Evolutionary conservation across 2,113 vertebrate genomes (phyloP).

Genomic region (Austrofundulus limnaeus): DNA sequence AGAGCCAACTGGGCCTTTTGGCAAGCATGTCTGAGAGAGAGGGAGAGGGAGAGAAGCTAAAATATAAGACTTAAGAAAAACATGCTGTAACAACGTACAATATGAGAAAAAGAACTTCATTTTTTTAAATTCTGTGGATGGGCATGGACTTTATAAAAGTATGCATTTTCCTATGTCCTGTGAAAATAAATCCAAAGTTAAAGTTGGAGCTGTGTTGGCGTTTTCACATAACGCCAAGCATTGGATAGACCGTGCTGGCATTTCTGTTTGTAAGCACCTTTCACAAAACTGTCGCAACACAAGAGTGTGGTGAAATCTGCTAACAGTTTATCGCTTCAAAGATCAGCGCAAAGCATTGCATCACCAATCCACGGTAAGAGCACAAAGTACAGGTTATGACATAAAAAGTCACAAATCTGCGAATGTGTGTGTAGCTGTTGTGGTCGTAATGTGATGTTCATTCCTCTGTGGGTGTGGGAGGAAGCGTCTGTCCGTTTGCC

Average conservation of each 20-base stretch:
- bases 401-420: constrained; percentile 45
- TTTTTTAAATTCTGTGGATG: not conserved
- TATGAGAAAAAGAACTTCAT: not conserved
- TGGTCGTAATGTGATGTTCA: constrained; percentile 67
- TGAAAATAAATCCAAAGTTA: constrained; percentile 2
- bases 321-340: constrained; percentile 10
- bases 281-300: constrained; percentile 28
- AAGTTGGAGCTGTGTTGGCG: not conserved
- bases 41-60: not conserved
- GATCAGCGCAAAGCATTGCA: constrained; percentile 38
- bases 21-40: not conserved
- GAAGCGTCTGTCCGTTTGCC: constrained; percentile 68
- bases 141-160: not conserved
- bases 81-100: not conserved
- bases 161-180: constrained; percentile 6
- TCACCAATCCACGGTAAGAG: constrained; percentile 43
- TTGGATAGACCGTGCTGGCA: constrained; percentile 12
- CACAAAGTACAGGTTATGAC: constrained; percentile 43
- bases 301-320: constrained; percentile 20
- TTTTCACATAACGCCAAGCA: constrained; percentile 24
- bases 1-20: not conserved
- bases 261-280: constrained; percentile 46
- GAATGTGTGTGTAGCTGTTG: constrained; percentile 41
- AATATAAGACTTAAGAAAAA: not conserved
- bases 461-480: constrained; percentile 69